Conservation (phyloP, 1,140 invertebrate species). For the Pseudoatta argentina region DNA sequence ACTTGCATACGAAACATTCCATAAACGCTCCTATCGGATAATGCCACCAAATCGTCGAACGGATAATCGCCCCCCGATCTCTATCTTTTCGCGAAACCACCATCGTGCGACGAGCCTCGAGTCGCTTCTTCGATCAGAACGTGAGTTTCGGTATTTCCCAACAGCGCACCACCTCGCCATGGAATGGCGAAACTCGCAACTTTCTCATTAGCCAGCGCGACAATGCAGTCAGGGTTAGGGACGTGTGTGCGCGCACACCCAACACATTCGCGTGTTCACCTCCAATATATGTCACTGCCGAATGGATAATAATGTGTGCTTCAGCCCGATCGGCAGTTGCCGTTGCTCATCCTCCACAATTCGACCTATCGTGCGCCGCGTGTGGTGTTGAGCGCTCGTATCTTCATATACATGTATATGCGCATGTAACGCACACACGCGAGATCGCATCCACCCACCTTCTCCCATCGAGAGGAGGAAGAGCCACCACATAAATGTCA, state of each 20-base stretch:
- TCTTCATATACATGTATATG: slow-evolving; percentile 48
- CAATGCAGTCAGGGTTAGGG: slow-evolving; percentile 79
- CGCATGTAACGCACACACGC: slow-evolving; percentile 19
- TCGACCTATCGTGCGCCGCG: slow-evolving; percentile 50
- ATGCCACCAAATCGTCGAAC: slow-evolving; percentile 32
- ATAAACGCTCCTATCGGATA: slow-evolving; percentile 1
- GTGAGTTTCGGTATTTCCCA: slow-evolving; percentile 66
- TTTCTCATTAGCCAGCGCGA: slow-evolving; percentile 84
- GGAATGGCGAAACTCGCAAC: slow-evolving; percentile 77
- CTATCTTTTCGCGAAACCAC: slow-evolving; percentile 58
- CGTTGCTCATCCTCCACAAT: slow-evolving; percentile 66
- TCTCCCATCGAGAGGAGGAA: slow-evolving; percentile 60
- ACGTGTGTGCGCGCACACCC: slow-evolving; percentile 19
- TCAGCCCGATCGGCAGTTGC: slow-evolving; percentile 80
- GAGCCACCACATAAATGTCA: slow-evolving; percentile 82
- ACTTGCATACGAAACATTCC: slow-evolving; percentile 19
- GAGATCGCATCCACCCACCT: background rate
- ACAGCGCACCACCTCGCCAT: slow-evolving; percentile 58
- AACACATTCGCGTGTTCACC: slow-evolving; percentile 16
- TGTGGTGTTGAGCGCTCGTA: slow-evolving; percentile 51
- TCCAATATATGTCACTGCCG: slow-evolving; percentile 60
- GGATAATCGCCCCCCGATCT: slow-evolving; percentile 43
- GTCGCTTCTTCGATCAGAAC: slow-evolving; percentile 58
- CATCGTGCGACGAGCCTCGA: slow-evolving; percentile 31
- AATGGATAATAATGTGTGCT: slow-evolving; percentile 80